A percentile compares a stretch with the other conserved stretches of the same genome.
These are phyloP conservation scores for Sebastes kiyomatsui DNA, from an alignment of 2,797 vertebrate genomes.

Conservation along the genomic window DNA sequence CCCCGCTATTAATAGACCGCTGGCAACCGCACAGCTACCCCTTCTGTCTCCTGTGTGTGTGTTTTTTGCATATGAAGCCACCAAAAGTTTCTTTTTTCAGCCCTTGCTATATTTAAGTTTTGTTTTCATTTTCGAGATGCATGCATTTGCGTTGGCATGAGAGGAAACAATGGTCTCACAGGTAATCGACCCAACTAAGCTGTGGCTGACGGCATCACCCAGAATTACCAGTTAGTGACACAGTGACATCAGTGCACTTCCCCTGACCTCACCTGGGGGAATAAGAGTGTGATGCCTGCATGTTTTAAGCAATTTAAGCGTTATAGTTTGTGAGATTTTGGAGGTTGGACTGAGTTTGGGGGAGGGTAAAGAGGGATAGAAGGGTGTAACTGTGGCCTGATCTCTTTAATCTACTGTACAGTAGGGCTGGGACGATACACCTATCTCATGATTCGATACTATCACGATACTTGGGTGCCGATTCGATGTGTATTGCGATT, in stretches of 20 bases:
- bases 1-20: constrained; percentile 58
- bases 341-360: neutral
- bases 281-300: neutral
- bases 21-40: constrained; percentile 41
- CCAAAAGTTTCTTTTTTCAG: constrained; percentile 1
- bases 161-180: constrained; percentile 14
- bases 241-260: constrained; percentile 34
- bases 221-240: constrained; percentile 12
- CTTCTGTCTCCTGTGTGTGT: constrained; percentile 16
- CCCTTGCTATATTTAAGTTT: neutral
- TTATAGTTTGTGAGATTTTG: constrained; percentile 1
- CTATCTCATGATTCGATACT: no score
- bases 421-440: neutral
- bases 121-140: neutral
- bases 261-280: constrained; percentile 34
- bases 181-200: constrained; percentile 10
- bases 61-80: neutral
- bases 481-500: no score
- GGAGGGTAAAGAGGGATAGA: neutral
- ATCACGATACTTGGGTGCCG: no score
- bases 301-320: neutral
- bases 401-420: constrained; percentile 56
- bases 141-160: neutral
- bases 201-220: constrained; percentile 15
- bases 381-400: constrained; percentile 22